Evolutionary conservation across 53 echinoderm and acorn worm species (phyloP), one percentile per base, ranked within the genome.

Genomic region (Pentamera pediparva): DNA sequence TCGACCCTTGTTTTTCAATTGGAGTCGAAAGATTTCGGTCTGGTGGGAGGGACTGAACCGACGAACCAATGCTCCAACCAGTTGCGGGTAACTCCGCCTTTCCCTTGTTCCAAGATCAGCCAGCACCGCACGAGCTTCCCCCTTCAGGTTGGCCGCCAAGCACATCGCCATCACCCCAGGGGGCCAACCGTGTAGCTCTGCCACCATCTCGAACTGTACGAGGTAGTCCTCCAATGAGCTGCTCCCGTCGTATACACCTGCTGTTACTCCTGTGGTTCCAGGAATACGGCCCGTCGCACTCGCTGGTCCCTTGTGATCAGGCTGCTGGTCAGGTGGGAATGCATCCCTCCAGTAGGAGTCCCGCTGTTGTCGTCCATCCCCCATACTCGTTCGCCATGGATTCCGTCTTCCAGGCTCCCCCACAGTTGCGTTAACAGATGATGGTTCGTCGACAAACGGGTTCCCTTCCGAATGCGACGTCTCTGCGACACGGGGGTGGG

Each of bases 61-160:
- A 37, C 28, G 55, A 2, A 30, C 12, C 18, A 82, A 35, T 2
- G 75, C 36, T 11, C 1, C 13, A 0, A 76, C 59, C 34, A 83
- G 32, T 6, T 24, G 8, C 27, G 76, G 6, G 6, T 56, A 37
- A 37, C 58, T 35, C 20, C 55, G 64, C n/a, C 65, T 35, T 13
- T 17, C 32, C n/a, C 20, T 32, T 22, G 35, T 59, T 4, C 52
- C 40, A 2, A 77, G 17, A 61, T 62, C 41, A 29, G 60, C 47
- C 7, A 61, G 26, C 35, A 81, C 60, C 3, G 73, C 59, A 24
- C 60, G 48, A 2, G 37, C 81, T 0, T 59, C 51, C 10, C 74
- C 74, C 32, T 40, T 74, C 51, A 81, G 25, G 39, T 58, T 63
- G 28, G 82, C 74, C 5, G 75, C 75, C 18, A 82, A 30, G 24